Conservation (phyloP, 2,113 vertebrate genomes). For the Suricata suricatta region DNA sequence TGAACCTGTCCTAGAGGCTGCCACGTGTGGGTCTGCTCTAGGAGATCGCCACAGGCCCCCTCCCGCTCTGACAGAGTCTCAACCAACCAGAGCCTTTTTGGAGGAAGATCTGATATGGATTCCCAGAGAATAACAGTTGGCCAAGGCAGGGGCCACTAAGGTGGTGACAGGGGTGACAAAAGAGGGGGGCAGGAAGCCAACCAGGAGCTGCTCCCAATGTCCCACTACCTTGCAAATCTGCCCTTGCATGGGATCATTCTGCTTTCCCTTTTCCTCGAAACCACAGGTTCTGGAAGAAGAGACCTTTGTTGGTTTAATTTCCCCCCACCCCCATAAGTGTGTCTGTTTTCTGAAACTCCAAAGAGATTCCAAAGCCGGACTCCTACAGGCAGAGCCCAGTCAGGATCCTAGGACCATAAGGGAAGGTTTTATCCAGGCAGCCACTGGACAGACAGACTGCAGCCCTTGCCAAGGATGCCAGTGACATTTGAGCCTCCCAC, state of each 20-base stretch:
- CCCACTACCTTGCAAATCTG: not conserved
- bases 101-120: not conserved
- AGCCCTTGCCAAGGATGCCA: not conserved
- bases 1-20: not conserved
- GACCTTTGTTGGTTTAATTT: too few species aligned
- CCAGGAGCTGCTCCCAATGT: rapidly evolving
- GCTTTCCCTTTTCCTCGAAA: not conserved
- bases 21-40: not conserved
- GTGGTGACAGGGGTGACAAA: not conserved
- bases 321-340: too few species aligned
- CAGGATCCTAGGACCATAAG: not conserved
- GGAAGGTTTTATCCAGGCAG: too few species aligned
- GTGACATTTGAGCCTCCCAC: rapidly evolving
- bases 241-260: rapidly evolving
- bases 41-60: not conserved
- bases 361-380: not conserved
- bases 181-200: not conserved
- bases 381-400: not conserved
- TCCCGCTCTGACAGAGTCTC: too few species aligned
- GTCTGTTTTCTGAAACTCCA: not conserved
- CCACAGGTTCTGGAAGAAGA: not conserved
- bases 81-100: not conserved
- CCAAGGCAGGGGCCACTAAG: not conserved
- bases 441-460: rapidly evolving
- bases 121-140: not conserved